Conservation (phyloP, 2,797 vertebrate genomes). For the Tragelaphus eurycerus region DNA sequence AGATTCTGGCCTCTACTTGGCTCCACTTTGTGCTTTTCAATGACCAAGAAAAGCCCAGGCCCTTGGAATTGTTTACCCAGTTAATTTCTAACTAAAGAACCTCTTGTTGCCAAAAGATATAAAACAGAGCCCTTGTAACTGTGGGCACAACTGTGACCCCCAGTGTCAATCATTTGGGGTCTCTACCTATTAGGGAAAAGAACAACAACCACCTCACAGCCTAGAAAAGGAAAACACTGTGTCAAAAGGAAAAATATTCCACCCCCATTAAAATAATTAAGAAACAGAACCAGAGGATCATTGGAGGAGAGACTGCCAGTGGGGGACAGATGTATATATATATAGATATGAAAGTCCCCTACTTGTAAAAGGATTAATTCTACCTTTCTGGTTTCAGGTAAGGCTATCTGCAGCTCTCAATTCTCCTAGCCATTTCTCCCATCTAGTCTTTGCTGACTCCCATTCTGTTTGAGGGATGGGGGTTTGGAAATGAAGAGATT, state of each 20-base stretch:
- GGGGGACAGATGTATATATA: not conserved
- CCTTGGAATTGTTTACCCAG: not conserved
- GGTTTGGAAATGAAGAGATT: not conserved
- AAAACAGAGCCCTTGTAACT: slow-evolving; percentile 42
- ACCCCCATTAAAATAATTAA: not conserved
- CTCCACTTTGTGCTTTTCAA: not conserved
- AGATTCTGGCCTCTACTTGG: not conserved
- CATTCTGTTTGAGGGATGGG: not conserved
- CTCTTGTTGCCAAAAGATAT: slow-evolving; percentile 37
- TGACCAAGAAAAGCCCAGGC: not conserved
- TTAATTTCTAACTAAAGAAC: slow-evolving; percentile 75
- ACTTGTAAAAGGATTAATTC: not conserved
- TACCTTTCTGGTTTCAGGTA: slow-evolving; percentile 54
- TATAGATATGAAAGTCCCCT: not conserved
- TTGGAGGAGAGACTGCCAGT: not conserved
- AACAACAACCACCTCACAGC: not conserved
- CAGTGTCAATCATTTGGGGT: slow-evolving; percentile 43
- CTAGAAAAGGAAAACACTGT: not conserved
- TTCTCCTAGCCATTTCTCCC: not conserved
- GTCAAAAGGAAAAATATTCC: slow-evolving; percentile 31
- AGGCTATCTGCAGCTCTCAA: not conserved
- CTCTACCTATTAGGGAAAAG: slow-evolving; percentile 6
- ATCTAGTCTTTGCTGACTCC: not conserved
- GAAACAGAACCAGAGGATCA: not conserved
- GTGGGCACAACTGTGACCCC: slow-evolving; percentile 40